A percentile compares a stretch with the other conserved stretches of the same genome.
phyloP scores from a whole-genome alignment of 2,113 vertebrate species.

The human (Homo sapiens) region GRCh38 chr3:6354001-6354500 shows the following conservation, averaged over 20 bases:
- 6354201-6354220: neutral
- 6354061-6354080: neutral
- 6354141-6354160: neutral
- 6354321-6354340: neutral
- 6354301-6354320: neutral
- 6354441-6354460: neutral
- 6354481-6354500: neutral
- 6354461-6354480: neutral
- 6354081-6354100: neutral
- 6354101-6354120: neutral
- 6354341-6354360: neutral
- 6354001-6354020: neutral
- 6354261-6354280: neutral
- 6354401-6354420: neutral
- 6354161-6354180: neutral
- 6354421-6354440: neutral
- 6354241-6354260: neutral
- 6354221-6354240: neutral
- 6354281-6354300: neutral
- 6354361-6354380: neutral
- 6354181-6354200: neutral
- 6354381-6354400: neutral
- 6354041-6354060: neutral
- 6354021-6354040: neutral
- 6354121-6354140: neutral